Evolutionary conservation across 2,888 invertebrate genomes (phyloP), one percentile per base, ranked within the genome.

Genomic region (Plebejus anna): DNA sequence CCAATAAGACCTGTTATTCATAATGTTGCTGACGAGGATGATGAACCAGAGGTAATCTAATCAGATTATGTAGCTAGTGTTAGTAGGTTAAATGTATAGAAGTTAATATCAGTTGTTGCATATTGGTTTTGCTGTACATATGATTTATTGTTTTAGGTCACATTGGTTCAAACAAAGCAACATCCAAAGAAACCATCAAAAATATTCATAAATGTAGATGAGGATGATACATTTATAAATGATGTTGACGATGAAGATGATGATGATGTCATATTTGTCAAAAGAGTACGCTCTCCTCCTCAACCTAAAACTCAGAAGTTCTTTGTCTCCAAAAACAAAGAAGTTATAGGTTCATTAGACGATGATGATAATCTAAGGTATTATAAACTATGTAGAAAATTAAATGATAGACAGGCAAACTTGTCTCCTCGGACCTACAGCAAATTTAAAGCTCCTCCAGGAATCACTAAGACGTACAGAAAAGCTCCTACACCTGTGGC

Each of bases 211-310:
- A 86, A 90, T 80, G 80, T 92, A 70, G 89, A 89, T 77, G 90
- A 90, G 22, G 88, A 90, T 71, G 82, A 82, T 51, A 81, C 66
- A 36, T 66, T 66, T 66, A 4, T 66, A 13, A 66, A 66, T 36
- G 66, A 83, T 38, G 84, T 86, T 75, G 83, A 85, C 0, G 77
- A 79, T 75, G 84, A 88, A 70, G 83, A 84, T 47, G 80, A 85
- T 32, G 87, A 90, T 81, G 92, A 93, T 79, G 90, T 93, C 3
- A 88, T 93, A 81, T 90, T 89, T 83, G 87, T 94, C 0, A 90
- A 89, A 80, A 89, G 89, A 82, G 85, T 91, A 6, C 78, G 83
- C 0, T 81, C 87, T 0, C 90, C 90, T 0, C 84, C 88, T 7
- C 84, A 87, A 0, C 70, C 80, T 0, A 88, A 87, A 81, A 88